A percentile compares a stretch with the other conserved stretches of the same genome.
These are phyloP conservation scores for Leptinotarsa texana DNA, from an alignment of 1,140 invertebrate genomes.

Conservation along the genomic window DNA sequence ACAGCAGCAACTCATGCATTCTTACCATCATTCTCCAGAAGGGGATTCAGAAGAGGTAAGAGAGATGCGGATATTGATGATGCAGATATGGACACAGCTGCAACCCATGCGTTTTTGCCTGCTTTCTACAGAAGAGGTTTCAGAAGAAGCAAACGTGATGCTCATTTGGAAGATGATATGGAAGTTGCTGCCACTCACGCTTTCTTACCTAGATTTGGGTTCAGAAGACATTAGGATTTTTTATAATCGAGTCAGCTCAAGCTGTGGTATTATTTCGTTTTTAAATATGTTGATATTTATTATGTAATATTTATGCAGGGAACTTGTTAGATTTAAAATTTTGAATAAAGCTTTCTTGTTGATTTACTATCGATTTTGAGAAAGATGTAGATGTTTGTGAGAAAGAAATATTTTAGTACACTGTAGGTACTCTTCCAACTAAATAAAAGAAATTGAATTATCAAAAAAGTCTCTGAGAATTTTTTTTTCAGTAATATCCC, in stretches of 20 bases:
- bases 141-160: constrained; percentile 1
- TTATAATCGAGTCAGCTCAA: too few relatives aligned
- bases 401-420: too few relatives aligned
- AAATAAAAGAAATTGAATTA: too few relatives aligned
- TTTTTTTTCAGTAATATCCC: too few relatives aligned
- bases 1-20: not conserved
- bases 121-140: not conserved
- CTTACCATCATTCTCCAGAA: not conserved
- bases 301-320: not conserved
- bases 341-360: not conserved
- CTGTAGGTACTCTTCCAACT: too few relatives aligned
- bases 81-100: not conserved
- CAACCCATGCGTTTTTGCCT: not conserved
- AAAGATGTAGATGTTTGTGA: not conserved
- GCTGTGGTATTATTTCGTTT: too few relatives aligned
- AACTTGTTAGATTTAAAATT: not conserved
- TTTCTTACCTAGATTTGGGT: not conserved
- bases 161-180: constrained; percentile 13
- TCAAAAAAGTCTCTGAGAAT: too few relatives aligned
- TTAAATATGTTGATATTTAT: too few relatives aligned
- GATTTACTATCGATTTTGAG: constrained; percentile 12
- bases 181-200: not conserved
- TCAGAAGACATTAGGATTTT: not conserved
- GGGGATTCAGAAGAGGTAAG: not conserved
- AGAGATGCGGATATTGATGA: not conserved